phyloP scores from a whole-genome alignment of 2,113 vertebrate species.

The Oriolus oriolus region DNA sequence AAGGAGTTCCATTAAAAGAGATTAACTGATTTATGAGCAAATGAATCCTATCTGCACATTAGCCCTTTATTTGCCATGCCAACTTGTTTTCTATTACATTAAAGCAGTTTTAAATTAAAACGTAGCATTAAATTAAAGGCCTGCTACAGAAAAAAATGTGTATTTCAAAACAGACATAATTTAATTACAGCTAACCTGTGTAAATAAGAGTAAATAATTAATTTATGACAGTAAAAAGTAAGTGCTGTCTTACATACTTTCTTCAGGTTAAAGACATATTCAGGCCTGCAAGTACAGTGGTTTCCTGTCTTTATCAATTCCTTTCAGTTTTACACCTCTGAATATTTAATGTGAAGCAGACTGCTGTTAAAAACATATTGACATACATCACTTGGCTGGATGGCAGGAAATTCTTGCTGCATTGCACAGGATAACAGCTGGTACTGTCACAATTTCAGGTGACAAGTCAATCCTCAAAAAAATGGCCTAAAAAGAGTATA shows the following conservation, averaged over 20 bases:
- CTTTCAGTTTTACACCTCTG: constrained; percentile 17
- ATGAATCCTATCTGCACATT: constrained; percentile 32
- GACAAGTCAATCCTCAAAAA: background rate
- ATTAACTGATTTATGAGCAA: constrained; percentile 28
- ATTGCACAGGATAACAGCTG: background rate
- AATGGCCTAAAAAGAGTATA: background rate
- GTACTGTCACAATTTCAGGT: background rate
- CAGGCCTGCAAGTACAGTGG: background rate
- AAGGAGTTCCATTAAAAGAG: constrained; percentile 20
- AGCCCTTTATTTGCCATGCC: background rate
- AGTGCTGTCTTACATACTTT: background rate
- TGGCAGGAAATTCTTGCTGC: background rate
- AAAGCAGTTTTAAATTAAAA: constrained; percentile 48
- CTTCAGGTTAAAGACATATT: background rate
- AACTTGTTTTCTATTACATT: constrained; percentile 20
- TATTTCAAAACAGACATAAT: background rate
- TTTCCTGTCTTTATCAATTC: background rate
- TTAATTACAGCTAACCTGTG: constrained; percentile 5
- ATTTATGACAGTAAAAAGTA: background rate
- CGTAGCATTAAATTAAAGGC: background rate
- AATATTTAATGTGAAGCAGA: constrained; percentile 36
- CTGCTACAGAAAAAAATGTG: background rate
- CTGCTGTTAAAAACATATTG: constrained; percentile 25
- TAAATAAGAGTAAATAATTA: constrained; percentile 41
- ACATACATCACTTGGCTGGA: background rate